phyloP scores from a whole-genome alignment of 2,888 invertebrate genomes.

The Ferdinandea cuprea region DNA sequence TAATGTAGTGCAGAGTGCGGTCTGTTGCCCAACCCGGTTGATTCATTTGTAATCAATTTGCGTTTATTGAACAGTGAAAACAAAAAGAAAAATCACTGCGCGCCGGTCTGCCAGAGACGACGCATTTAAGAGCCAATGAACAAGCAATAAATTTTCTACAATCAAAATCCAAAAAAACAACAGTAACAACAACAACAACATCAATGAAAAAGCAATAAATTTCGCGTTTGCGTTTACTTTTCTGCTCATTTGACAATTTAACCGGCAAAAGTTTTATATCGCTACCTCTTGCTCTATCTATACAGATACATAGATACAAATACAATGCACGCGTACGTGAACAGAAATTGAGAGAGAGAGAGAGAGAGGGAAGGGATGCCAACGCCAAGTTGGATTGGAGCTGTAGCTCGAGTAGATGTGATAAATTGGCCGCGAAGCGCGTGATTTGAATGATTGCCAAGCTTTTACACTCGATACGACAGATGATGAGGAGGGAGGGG shows the following conservation, averaged over 20 bases:
- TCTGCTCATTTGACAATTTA: conserved; percentile 69
- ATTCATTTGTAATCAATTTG: conserved; percentile 74
- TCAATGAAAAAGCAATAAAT: conserved; percentile 52
- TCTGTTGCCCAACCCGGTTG: conserved; percentile 42
- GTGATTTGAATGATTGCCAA: conserved; percentile 73
- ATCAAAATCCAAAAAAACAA: conserved; percentile 37
- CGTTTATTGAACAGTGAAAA: conserved; percentile 62
- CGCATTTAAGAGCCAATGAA: conserved; percentile 41
- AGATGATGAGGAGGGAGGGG: no score
- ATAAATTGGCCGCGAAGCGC: conserved; percentile 68
- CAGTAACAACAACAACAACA: conserved; percentile 24
- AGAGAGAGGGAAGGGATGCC: conserved; percentile 17
- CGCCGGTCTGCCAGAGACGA: conserved; percentile 19
- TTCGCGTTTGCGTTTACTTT: conserved; percentile 58
- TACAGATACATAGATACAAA: not conserved
- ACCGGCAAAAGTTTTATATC: conserved; percentile 50
- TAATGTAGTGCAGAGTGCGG: not conserved
- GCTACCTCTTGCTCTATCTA: not conserved
- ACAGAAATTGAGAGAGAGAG: no score
- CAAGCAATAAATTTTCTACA: conserved; percentile 55
- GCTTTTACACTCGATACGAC: conserved; percentile 10
- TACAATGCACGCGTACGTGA: not conserved
- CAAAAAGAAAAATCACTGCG: conserved; percentile 9
- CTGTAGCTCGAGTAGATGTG: conserved; percentile 41
- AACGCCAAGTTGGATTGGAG: conserved; percentile 45